phyloP scores from a whole-genome alignment of 2,113 vertebrate species.

The Smithornis capensis region DNA sequence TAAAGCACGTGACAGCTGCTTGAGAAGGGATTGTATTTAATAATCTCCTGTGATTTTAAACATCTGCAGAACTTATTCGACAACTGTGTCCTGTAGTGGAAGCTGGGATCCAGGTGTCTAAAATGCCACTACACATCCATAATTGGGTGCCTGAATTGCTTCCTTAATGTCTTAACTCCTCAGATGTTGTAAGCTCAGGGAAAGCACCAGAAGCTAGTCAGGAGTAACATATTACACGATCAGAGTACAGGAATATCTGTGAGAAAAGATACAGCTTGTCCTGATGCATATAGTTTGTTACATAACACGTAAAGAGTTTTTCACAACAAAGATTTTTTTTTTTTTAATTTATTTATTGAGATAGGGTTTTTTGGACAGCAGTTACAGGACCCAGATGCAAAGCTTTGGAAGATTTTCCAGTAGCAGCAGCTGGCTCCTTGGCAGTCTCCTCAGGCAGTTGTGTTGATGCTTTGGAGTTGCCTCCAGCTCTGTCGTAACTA shows the following conservation, averaged over 20 bases:
- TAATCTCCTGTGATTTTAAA: not conserved
- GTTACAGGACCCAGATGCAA: constrained; percentile 39
- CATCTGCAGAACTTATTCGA: not conserved
- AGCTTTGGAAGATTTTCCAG: constrained; percentile 45
- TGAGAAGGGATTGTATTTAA: not conserved
- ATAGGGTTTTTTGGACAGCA: not conserved
- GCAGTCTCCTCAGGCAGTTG: constrained; percentile 54
- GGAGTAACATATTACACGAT: not conserved
- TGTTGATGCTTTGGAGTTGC: constrained; percentile 38
- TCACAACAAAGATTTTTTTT: not conserved
- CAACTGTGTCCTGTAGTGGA: not conserved
- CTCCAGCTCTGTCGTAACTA: constrained; percentile 6
- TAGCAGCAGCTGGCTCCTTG: constrained; percentile 60
- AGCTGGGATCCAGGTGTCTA: not conserved
- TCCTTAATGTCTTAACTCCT: not conserved
- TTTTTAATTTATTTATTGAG: not conserved
- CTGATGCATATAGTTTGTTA: not conserved
- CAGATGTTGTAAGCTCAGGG: not conserved
- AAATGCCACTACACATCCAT: not conserved
- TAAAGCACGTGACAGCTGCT: not conserved
- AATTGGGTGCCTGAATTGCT: not conserved
- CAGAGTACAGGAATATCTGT: not conserved
- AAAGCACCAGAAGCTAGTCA: not conserved
- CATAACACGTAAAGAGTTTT: not conserved
- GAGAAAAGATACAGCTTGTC: not conserved